Evolutionary conservation across 2,113 vertebrate species (phyloP).

Genomic region (Porphyrio hochstetteri): DNA sequence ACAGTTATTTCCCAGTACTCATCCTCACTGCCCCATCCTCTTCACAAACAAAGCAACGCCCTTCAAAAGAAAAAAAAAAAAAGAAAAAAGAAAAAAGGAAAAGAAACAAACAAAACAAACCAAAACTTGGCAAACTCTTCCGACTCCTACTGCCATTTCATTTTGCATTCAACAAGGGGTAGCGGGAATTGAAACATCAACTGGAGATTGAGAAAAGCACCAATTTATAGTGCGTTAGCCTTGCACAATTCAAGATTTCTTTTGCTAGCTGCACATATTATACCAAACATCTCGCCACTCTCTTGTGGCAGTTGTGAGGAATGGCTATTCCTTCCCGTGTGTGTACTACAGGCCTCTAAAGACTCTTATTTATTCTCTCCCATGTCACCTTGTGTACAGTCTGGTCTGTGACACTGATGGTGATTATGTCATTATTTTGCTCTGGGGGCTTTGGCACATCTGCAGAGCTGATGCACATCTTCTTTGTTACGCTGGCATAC

Average conservation of each 20-base stretch:
- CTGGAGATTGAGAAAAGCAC: slow-evolving; percentile 14
- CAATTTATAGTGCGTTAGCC: slow-evolving; percentile 50
- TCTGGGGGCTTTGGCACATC: slow-evolving; percentile 91
- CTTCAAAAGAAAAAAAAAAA: background rate
- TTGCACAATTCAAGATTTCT: slow-evolving; percentile 59
- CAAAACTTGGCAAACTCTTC: slow-evolving; percentile 52
- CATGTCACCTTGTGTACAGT: slow-evolving; percentile 96
- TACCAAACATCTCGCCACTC: slow-evolving; percentile 25
- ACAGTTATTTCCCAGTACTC: background rate
- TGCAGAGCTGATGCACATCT: slow-evolving; percentile 88
- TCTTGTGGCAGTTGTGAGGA: slow-evolving; percentile 59
- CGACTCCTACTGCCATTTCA: slow-evolving; percentile 52
- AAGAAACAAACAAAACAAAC: background rate
- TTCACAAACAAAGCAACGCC: background rate
- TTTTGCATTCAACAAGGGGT: slow-evolving; percentile 55
- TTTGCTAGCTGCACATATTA: slow-evolving; percentile 55
- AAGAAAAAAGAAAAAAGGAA: background rate
- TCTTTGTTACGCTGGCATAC: slow-evolving; percentile 86
- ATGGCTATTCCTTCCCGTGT: slow-evolving; percentile 61
- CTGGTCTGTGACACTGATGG: slow-evolving; percentile 97
- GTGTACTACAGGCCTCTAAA: slow-evolving; percentile 73
- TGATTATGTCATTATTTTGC: slow-evolving; percentile 99
- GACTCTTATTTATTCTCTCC: slow-evolving; percentile 80
- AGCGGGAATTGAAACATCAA: slow-evolving; percentile 53
- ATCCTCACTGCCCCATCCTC: background rate